Conservation (phyloP, 2,797 vertebrate species). For the Cyprinodon diabolis region DNA sequence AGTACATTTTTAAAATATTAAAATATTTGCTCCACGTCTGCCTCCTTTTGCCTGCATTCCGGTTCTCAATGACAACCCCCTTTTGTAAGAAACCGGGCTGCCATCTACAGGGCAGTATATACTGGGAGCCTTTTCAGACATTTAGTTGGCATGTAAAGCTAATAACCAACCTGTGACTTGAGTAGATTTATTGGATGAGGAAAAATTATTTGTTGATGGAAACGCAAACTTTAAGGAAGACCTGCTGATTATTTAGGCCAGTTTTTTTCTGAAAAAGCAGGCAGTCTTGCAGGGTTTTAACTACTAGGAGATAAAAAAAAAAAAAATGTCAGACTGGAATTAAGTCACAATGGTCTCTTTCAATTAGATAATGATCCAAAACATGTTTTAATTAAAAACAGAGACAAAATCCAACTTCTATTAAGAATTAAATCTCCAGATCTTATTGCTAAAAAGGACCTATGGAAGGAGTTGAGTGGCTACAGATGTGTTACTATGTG, state of each 20-base stretch:
- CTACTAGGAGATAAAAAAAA: too few relatives aligned
- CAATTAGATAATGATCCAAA: neutral
- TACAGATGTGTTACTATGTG: too few relatives aligned
- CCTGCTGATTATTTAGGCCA: neutral
- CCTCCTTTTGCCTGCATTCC: too few relatives aligned
- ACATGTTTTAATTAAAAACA: neutral
- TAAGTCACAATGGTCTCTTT: neutral
- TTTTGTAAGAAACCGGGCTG: neutral
- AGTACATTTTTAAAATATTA: too few relatives aligned
- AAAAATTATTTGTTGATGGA: neutral
- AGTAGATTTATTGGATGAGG: neutral
- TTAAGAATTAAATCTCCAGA: too few relatives aligned
- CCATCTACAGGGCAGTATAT: neutral
- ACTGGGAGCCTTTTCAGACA: neutral
- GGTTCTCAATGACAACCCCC: too few relatives aligned
- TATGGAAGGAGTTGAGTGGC: too few relatives aligned
- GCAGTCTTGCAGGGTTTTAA: too few relatives aligned
- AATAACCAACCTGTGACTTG: neutral
- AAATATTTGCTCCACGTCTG: too few relatives aligned
- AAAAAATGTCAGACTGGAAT: neutral
- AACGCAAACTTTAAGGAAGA: too few relatives aligned
- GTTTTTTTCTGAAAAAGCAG: neutral
- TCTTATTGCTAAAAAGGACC: too few relatives aligned
- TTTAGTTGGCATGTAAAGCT: too few relatives aligned
- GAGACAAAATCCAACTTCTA: neutral